These are phyloP conservation scores for Zhuqinia jingwanae DNA, from an alignment of 2,888 invertebrate species.

Conservation along the genomic window DNA sequence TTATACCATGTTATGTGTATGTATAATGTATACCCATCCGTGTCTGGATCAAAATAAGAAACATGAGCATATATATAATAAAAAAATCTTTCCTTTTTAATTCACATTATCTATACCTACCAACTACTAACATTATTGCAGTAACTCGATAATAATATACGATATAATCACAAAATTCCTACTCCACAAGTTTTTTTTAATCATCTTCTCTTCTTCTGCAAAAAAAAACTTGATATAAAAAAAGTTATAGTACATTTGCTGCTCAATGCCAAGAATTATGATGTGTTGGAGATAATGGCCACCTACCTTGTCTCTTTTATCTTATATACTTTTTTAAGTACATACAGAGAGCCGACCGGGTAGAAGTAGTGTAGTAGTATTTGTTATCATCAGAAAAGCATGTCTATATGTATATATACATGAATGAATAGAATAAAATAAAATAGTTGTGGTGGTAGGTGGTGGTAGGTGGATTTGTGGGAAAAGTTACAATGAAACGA, in stretches of 20 bases:
- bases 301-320: slow-evolving; percentile 9
- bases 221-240: not conserved
- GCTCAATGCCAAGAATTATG: slow-evolving; percentile 42
- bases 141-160: too few species aligned
- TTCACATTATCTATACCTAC: too few species aligned
- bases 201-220: not conserved
- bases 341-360: not conserved
- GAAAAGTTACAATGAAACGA: slow-evolving; percentile 21
- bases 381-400: too few species aligned
- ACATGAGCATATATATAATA: too few species aligned
- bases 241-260: slow-evolving; percentile 11
- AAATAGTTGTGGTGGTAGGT: not conserved
- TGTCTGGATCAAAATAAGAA: too few species aligned
- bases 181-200: not conserved
- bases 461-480: slow-evolving; percentile 46
- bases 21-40: too few species aligned
- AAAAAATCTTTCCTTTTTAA: too few species aligned
- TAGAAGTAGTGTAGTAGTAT: too few species aligned
- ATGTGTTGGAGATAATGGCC: slow-evolving; percentile 38
- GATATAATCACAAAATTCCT: not conserved
- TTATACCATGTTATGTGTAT: too few species aligned
- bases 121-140: too few species aligned
- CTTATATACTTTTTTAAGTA: not conserved
- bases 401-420: too few species aligned
- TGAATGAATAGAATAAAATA: slow-evolving; percentile 15